A percentile compares a stretch with the other conserved stretches of the same genome.
phyloP scores from a whole-genome alignment of 2,888 invertebrate genomes.

The Mechanitis mazaeus region DNA sequence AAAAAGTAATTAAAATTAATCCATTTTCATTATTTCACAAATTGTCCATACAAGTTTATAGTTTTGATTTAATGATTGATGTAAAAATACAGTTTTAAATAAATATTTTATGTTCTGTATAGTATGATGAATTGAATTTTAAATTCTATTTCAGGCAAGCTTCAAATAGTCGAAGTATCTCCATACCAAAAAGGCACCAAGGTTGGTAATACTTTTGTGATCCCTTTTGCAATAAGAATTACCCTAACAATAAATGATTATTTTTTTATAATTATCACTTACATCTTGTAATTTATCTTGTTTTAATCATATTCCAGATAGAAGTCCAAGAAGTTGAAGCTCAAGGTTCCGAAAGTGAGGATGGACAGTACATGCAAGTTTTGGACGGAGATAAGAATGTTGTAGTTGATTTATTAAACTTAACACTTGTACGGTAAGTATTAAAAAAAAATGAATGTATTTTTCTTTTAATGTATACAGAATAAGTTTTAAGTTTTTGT shows the following conservation, averaged over 20 bases:
- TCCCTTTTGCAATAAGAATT: too few relatives aligned
- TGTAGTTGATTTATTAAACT: conserved; percentile 57
- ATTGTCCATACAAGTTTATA: too few relatives aligned
- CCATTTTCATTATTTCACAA: too few relatives aligned
- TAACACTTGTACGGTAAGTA: conserved; percentile 57
- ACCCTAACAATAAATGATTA: too few relatives aligned
- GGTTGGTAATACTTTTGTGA: conserved; percentile 23
- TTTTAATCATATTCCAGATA: conserved; percentile 13
- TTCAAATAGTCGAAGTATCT: conserved; percentile 64
- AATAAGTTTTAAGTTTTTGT: too few relatives aligned
- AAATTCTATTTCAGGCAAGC: conserved; percentile 48
- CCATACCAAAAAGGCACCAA: conserved; percentile 44
- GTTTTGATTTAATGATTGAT: too few relatives aligned
- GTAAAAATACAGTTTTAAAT: too few relatives aligned
- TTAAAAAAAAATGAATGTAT: not conserved
- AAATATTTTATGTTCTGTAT: too few relatives aligned
- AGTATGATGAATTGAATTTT: not conserved
- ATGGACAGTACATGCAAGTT: conserved; percentile 45
- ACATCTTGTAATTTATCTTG: too few relatives aligned
- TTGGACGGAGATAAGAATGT: conserved; percentile 45
- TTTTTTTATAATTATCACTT: too few relatives aligned
- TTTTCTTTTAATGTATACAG: too few relatives aligned
- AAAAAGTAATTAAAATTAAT: too few relatives aligned
- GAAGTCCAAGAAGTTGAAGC: conserved; percentile 15
- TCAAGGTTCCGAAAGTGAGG: conserved; percentile 22